Evolutionary conservation across 1,140 invertebrate genomes (phyloP).

Genomic region (Cepaea nemoralis): DNA sequence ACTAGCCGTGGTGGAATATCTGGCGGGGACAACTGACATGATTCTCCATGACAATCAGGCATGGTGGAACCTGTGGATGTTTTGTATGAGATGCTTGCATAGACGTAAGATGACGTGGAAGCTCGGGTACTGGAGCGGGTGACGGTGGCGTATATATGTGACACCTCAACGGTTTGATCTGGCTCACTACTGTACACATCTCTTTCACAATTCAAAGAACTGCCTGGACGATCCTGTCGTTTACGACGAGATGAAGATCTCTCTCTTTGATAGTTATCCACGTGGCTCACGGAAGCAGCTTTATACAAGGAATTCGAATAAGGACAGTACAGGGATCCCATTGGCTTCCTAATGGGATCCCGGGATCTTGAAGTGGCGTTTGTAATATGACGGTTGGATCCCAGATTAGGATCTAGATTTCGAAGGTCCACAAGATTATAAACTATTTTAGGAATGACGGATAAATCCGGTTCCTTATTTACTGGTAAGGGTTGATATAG

Average conservation of each 20-base stretch:
- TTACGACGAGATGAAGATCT: too few relatives aligned
- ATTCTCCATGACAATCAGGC: background rate
- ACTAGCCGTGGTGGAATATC: background rate
- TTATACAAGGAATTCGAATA: slow-evolving; percentile 14
- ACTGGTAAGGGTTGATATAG: too few relatives aligned
- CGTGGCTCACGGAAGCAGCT: background rate
- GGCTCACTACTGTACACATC: background rate
- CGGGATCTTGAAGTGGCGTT: slow-evolving; percentile 12
- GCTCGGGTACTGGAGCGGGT: slow-evolving; percentile 8
- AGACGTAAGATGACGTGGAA: slow-evolving; percentile 18
- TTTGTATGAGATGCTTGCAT: slow-evolving; percentile 34
- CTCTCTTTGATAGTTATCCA: background rate
- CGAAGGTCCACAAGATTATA: background rate
- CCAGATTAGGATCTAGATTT: background rate
- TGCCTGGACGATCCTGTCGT: background rate
- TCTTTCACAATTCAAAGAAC: background rate
- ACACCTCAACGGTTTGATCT: slow-evolving; percentile 22
- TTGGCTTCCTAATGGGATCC: slow-evolving; percentile 36
- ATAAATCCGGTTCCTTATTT: too few relatives aligned
- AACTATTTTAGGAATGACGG: too few relatives aligned
- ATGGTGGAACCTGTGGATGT: too few relatives aligned
- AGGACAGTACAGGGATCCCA: slow-evolving; percentile 30
- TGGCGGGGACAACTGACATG: background rate
- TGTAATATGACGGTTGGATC: background rate
- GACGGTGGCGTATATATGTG: slow-evolving; percentile 38